Base-by-base conservation (phyloP, 1,140 invertebrate genomes). In the Drosophila ercepeae region DNA sequence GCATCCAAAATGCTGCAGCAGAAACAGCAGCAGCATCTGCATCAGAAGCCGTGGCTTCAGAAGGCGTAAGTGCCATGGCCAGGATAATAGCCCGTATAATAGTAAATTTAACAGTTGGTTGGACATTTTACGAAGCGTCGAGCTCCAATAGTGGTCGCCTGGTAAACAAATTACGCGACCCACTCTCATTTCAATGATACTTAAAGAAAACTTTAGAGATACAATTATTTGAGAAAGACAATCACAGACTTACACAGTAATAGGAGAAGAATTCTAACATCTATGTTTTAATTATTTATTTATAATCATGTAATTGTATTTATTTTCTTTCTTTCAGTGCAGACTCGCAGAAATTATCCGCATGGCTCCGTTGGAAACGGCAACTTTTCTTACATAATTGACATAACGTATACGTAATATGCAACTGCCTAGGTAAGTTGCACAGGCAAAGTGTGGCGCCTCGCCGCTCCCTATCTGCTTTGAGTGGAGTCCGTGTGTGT, bases 21-120 rank as follows among this genome's bases (percentile, higher is more conserved):
- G 53, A 53, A 34, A 11, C 8, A 59, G 18, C 52, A 34, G 19
- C 2, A 57, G 59, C 59, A 34, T 14, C 27, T 19, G 39, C 53
- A 45, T 27, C 55, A 61, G 42, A 61, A 48, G 29, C 60, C 60
- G 57, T 54, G 48, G 52, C 72, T 67, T 34, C 61, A 49, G 27
- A 52, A 68, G 61, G 60, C 52, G 61, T 53, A 67, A 67, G 61
- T 67, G 48, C 23, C 27, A 25, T 14, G 46, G 13, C 41, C 75
- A 72, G 79, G 71, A 84, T 84, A 84, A 84, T 84, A 84, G 81
- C 79, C 79, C 76, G 81, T 76, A 84, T 84, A 84, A 84, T 86
- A 84, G 81, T 84, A 84, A 86, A 84, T 84, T 86, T 86, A 84
- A 84, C 79, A 86, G 79, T 84, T 76, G 72, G 81, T 57, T 84